Evolutionary conservation across 2,888 invertebrate species (phyloP).

Genomic region (Drosophila demipolita): DNA sequence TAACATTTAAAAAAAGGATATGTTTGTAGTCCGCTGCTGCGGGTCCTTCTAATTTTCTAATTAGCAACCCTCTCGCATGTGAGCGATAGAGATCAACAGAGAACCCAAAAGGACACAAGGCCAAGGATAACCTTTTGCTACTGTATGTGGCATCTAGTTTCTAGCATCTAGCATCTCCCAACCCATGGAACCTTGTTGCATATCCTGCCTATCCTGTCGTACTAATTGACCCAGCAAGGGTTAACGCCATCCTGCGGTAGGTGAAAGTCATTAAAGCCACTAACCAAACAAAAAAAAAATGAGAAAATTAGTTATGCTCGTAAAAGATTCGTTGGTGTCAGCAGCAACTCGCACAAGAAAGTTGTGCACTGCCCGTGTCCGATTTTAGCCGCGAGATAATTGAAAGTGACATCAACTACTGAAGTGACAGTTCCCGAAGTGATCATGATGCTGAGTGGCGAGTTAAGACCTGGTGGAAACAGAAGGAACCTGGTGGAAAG

Average conservation of each 20-base stretch:
- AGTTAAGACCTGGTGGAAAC: background rate
- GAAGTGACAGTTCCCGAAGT: conserved; percentile 20
- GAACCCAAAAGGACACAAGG: conserved; percentile 1
- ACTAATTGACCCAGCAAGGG: conserved; percentile 66
- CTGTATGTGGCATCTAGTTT: conserved; percentile 16
- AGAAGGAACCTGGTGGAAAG: background rate
- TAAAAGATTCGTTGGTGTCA: conserved; percentile 46
- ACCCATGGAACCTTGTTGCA: conserved; percentile 32
- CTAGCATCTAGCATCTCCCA: conserved; percentile 6
- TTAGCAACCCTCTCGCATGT: conserved; percentile 37
- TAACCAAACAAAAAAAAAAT: conserved; percentile 10
- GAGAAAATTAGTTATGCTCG: conserved; percentile 62
- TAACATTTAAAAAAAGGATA: conserved; percentile 6
- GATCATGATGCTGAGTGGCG: conserved; percentile 19
- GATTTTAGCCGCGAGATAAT: conserved; percentile 41
- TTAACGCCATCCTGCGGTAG: conserved; percentile 68
- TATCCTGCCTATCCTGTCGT: conserved; percentile 21
- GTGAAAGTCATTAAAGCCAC: conserved; percentile 70
- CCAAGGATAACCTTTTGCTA: conserved; percentile 32
- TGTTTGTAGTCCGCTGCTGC: conserved; percentile 19
- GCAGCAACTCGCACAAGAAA: conserved; percentile 23
- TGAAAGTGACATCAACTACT: conserved; percentile 12
- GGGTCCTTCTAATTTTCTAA: conserved; percentile 40
- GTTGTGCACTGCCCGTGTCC: conserved; percentile 24
- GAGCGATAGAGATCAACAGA: conserved; percentile 35